Evolutionary conservation across 2,797 vertebrate species (phyloP), one percentile per base, ranked within the genome.

Genomic region (Erethizon dorsatum): DNA sequence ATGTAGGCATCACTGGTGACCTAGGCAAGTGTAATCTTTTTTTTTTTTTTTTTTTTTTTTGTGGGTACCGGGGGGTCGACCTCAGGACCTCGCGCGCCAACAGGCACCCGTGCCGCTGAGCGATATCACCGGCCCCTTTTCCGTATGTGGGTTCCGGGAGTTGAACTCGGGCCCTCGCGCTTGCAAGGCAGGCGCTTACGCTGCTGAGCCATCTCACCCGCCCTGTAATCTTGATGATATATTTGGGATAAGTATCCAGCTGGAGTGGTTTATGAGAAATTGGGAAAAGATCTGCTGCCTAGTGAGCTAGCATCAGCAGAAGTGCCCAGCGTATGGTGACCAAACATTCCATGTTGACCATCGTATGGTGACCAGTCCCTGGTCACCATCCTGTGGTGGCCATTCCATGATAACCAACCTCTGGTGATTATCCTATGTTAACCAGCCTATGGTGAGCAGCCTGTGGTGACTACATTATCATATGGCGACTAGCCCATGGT

Each of bases 251-350:
- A 15, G 3, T 9, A 3, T n/a, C 33, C 31, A 14, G 1, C 12
- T 18, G 61, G 78, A 65, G 33, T n/a, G 22, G 47, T 6, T n/a
- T 18, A 5, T 22, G 59, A 67, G 50, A 82, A 61, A 7, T 2
- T 28, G 28, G 45, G 54, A 33, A 13, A 61, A 20, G 22, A 56
- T 6, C 67, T 3, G 0, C 33, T 8, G 2, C 17, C 31, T 1
- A 0, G 26, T 65, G 31, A 82, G 50, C 57, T 45, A 28, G 67
- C 0, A 1, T 4, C 0, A 1, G 22, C 2, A 33, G 52, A 47
- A n/a, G 47, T 50, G 41, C 37, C 69, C 17, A 1, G 9, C 45
- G 65, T 26, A 1, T 0, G 45, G 52, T 77, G 54, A 71, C 57
- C 31, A 5, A 20, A 7, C 22, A 26, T 67, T 67, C 28, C 65